phyloP scores from a whole-genome alignment of 2,888 invertebrate species.

The Falcaria lacertinaria region DNA sequence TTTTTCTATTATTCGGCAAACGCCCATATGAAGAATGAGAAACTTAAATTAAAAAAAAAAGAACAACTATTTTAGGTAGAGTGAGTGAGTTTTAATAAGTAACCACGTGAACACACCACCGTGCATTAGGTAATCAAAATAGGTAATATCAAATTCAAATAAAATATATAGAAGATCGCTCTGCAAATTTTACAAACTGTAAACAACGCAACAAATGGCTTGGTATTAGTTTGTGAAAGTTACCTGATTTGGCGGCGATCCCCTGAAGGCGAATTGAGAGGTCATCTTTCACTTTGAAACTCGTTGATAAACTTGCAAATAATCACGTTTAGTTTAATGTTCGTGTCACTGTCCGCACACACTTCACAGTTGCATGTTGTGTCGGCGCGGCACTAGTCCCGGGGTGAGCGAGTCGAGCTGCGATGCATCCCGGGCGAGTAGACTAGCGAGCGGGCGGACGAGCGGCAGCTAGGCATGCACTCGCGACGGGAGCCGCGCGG shows the following conservation, averaged over 20 bases:
- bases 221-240: conserved; percentile 11
- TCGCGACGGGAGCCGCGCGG: conserved; percentile 45
- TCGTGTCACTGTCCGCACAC: conserved; percentile 67
- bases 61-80: no score
- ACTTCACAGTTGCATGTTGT: conserved; percentile 72
- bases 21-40: no score
- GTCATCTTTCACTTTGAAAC: conserved; percentile 68
- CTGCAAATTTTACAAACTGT: conserved; percentile 22
- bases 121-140: conserved; percentile 10
- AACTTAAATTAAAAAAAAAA: no score
- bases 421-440: conserved; percentile 30
- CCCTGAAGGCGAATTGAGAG: conserved; percentile 76
- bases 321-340: conserved; percentile 50
- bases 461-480: conserved; percentile 42
- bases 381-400: conserved; percentile 40
- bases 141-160: conserved; percentile 6
- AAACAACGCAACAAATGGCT: conserved; percentile 12
- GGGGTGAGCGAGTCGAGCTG: conserved; percentile 25
- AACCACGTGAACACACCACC: conserved; percentile 28
- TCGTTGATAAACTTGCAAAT: conserved; percentile 45
- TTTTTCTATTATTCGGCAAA: no score
- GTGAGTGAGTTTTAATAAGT: conserved; percentile 13
- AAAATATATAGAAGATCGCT: conserved; percentile 32
- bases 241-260: conserved; percentile 78
- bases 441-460: conserved; percentile 17